phyloP scores from a whole-genome alignment of 92 coral and sea anemone species.

The Palythoa heliodiscus region DNA sequence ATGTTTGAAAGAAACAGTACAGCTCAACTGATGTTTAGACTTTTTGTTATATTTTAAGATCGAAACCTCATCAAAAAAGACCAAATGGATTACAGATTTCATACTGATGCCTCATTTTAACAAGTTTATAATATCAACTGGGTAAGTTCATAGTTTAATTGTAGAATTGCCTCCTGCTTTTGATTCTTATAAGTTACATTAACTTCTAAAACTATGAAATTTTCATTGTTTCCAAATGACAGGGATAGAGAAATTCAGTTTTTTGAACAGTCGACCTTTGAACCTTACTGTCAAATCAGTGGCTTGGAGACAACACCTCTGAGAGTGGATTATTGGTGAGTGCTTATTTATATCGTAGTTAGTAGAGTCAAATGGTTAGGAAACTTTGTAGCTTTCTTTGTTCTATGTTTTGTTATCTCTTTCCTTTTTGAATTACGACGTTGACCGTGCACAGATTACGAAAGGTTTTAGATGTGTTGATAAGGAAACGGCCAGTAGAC shows the following conservation, averaged over 20 bases:
- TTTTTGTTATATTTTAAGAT: slow-evolving; percentile 50
- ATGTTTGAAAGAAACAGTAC: not conserved
- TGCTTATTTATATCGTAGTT: too few relatives aligned
- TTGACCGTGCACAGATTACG: too few relatives aligned
- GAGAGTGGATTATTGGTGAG: slow-evolving; percentile 94
- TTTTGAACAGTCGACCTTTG: slow-evolving; percentile 96
- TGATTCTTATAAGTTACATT: too few relatives aligned
- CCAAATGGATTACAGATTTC: slow-evolving; percentile 99
- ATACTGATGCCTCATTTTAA: slow-evolving; percentile 95
- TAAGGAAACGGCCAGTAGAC: too few relatives aligned
- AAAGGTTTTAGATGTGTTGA: too few relatives aligned
- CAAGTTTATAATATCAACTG: slow-evolving; percentile 96
- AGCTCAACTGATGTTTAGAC: not conserved
- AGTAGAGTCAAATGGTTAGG: too few relatives aligned
- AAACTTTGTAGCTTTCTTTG: too few relatives aligned
- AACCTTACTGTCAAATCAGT: slow-evolving; percentile 98
- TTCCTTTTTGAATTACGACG: too few relatives aligned
- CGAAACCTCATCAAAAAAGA: slow-evolving; percentile 93
- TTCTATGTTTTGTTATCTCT: too few relatives aligned
- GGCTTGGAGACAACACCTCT: slow-evolving; percentile 99
- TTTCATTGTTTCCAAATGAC: not conserved
- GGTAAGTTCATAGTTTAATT: slow-evolving; percentile 54
- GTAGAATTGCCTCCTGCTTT: not conserved
- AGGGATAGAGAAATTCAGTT: slow-evolving; percentile 99
- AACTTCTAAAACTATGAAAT: not conserved